phyloP scores from a whole-genome alignment of 2,888 invertebrate genomes.

The Torymus aiolomorphi region DNA sequence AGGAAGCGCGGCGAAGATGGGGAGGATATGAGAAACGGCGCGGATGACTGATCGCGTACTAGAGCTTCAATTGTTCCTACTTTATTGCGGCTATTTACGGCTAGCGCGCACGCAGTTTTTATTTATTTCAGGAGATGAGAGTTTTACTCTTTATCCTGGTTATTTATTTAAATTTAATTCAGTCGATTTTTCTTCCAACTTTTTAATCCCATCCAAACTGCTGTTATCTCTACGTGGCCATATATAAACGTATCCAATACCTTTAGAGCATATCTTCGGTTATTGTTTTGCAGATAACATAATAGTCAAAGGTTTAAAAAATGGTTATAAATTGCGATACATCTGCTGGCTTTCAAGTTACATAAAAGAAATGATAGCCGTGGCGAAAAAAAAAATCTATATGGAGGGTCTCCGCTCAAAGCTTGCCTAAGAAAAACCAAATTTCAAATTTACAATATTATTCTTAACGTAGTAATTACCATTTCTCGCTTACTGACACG shows the following conservation, averaged over 20 bases:
- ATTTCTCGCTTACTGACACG: too few relatives aligned
- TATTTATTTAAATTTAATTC: conserved; percentile 29
- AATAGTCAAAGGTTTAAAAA: too few relatives aligned
- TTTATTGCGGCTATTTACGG: conserved; percentile 49
- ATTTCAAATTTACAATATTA: too few relatives aligned
- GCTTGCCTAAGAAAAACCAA: too few relatives aligned
- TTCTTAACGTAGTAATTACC: too few relatives aligned
- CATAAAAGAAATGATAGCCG: too few relatives aligned
- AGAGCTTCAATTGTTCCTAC: conserved; percentile 50
- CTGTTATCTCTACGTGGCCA: neutral
- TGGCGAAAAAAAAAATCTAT: too few relatives aligned
- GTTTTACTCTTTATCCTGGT: conserved; percentile 1
- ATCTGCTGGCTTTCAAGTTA: too few relatives aligned
- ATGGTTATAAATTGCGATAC: too few relatives aligned
- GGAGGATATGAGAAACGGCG: conserved; percentile 16
- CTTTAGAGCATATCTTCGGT: too few relatives aligned
- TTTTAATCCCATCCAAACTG: neutral
- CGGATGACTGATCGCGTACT: conserved; percentile 51
- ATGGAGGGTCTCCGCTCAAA: too few relatives aligned
- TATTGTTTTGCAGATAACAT: too few relatives aligned
- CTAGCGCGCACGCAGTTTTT: conserved; percentile 8
- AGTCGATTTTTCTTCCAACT: conserved; percentile 11
- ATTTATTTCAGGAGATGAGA: conserved; percentile 17
- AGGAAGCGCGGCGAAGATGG: neutral
- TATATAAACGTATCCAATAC: neutral